Evolutionary conservation across 2,888 invertebrate genomes (phyloP), one percentile per base, ranked within the genome.

Genomic region (Rotaria magnacalcarata): DNA sequence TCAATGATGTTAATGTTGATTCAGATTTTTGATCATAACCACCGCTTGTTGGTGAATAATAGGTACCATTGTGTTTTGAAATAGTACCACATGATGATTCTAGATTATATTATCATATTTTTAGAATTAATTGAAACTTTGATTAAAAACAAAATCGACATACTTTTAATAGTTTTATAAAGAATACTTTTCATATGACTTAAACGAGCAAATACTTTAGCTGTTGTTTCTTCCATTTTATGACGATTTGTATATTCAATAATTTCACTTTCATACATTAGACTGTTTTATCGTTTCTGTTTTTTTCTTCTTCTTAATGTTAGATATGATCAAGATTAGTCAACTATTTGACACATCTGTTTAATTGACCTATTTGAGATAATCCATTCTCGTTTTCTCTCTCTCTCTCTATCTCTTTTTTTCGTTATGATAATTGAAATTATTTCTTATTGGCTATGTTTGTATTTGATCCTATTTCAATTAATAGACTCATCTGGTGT

Each of bases 171-270:
- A 43, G 80, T 80, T 80, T n/a, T 80, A 43, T 47, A 47, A 43
- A 80, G 7, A 11, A 47, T 47, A 47, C 21, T 43, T n/a, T 80
- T 80, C 47, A 80, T 80, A 11, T n/a, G 14, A 24, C 47, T 11
- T 47, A 80, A 47, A 47, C 80, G 24, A 47, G 80, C 47, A 47
- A 47, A 80, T 24, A 80, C 21, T 80, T n/a, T 80, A 11, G 47
- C 47, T 43, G 80, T 47, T 47, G 80, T 47, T 80, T 80, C 47
- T 80, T 80, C 47, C 80, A 80, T 80, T 80, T 80, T 80, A 24
- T 47, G 80, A 14, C 43, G 47, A 80, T 80, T 80, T 80, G 80
- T 47, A 47, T 80, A 80, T 80, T 80, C 80, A 47, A 16, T 47
- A 5, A 21, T 43, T 47, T 80, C 47, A 47, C n/a, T 43, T 47